A percentile compares a stretch with the other conserved stretches of the same genome.
Evolutionary conservation across 2,888 invertebrate species (phyloP).

Genomic region (Drosophila histrio): DNA sequence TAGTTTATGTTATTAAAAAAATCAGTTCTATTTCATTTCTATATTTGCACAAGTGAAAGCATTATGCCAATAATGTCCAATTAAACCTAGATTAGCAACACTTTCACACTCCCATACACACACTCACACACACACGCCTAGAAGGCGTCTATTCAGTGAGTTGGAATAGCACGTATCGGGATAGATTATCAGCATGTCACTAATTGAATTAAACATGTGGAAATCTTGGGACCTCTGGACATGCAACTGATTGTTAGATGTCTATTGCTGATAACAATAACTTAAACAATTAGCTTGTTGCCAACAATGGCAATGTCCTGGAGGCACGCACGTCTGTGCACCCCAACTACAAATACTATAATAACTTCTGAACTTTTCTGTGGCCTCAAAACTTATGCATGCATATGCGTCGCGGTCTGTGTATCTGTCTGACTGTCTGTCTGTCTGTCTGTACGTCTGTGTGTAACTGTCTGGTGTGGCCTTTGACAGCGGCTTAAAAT

Average conservation of each 20-base stretch:
- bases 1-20: too few species aligned
- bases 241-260: constrained; percentile 39
- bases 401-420: constrained; percentile 37
- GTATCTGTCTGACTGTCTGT: constrained; percentile 12
- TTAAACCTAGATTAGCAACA: constrained; percentile 27
- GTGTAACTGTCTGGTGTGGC: constrained; percentile 36
- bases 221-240: constrained; percentile 34
- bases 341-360: constrained; percentile 17
- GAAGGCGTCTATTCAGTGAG: constrained; percentile 21
- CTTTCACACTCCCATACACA: constrained; percentile 3
- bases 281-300: constrained; percentile 53
- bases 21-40: too few species aligned
- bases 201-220: constrained; percentile 64
- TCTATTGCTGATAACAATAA: constrained; percentile 56
- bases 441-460: constrained; percentile 4
- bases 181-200: constrained; percentile 48
- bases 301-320: constrained; percentile 36
- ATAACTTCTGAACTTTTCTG: constrained; percentile 50
- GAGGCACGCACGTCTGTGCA: constrained; percentile 49
- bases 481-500: constrained; percentile 64
- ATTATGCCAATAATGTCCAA: background rate
- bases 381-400: constrained; percentile 52
- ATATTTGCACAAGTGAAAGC: background rate
- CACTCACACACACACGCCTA: background rate
- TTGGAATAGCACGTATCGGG: constrained; percentile 40